A percentile compares a stretch with the other conserved stretches of the same genome.
Conservation (phyloP, 2,797 vertebrate species). For the Micrastur ruficollis region DNA sequence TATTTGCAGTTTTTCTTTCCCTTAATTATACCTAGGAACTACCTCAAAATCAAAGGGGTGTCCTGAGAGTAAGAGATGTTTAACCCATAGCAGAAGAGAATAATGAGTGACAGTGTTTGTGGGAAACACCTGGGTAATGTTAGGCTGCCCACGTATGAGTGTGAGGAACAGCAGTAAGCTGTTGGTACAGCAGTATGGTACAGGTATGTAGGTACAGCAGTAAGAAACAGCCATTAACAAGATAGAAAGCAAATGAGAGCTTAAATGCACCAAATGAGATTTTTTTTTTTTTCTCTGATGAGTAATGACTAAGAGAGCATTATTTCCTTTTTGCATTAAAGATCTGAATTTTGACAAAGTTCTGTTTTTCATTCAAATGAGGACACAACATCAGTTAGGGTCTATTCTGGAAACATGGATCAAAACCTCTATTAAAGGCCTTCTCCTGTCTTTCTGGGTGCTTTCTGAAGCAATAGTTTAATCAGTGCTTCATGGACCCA, state of each 20-base stretch:
- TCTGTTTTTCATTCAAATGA: background rate
- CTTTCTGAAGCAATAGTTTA: background rate
- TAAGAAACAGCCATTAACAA: background rate
- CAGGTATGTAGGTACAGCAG: background rate
- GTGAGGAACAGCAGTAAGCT: background rate
- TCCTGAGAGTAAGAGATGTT: background rate
- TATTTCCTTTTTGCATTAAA: background rate
- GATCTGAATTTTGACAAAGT: background rate
- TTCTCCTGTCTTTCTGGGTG: background rate
- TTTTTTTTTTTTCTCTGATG: background rate
- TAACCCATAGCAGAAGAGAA: background rate
- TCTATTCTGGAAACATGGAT: background rate
- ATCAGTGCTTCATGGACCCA: background rate
- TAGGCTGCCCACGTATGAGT: too few species aligned
- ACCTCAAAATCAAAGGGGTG: background rate
- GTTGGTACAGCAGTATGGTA: background rate
- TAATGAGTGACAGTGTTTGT: background rate
- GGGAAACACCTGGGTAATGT: background rate
- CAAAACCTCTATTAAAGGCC: background rate
- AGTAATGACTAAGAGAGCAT: background rate
- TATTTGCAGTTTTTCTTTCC: background rate
- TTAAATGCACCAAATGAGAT: background rate
- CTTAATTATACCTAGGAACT: background rate
- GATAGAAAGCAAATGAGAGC: background rate
- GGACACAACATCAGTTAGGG: background rate